Base-by-base conservation (phyloP, 2,888 invertebrate genomes). In the Drosophila testacea region DNA sequence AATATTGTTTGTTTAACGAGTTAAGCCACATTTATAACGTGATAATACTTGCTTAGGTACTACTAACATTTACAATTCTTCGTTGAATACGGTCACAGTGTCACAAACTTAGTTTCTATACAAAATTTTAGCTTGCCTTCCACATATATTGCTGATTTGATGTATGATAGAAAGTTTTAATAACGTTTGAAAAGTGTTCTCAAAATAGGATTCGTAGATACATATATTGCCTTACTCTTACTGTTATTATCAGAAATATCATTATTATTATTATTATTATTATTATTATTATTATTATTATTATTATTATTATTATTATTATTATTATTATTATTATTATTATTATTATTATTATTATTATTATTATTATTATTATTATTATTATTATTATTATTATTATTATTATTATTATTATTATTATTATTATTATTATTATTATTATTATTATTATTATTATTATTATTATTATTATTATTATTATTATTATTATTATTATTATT, bases 21-120 rank as follows among this genome's bases (percentile, higher is more conserved):
- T 68, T 57, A 57, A 64, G 75, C 79, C 75, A 75, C 75, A 75
- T 75, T 75, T 75, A 75, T 69, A 75, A 75, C 75, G 76, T 75
- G 79, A 79, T 79, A 69, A 75, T 75, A 79, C 75, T 75, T 79
- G 75, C 75, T 79, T 74, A 63, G 36, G 48, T 69, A 74, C 60
- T 63, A 64, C 69, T 69, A 75, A 79, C 75, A 74, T 79, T 75
- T 79, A 79, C 76, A 79, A 59, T 74, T 50, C 41, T 50, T 47
- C 47, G 51, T 61, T 73, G 73, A 48, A 51, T 52, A 44, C 65
- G 51, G 44, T 60, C 73, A 77, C 77, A 63, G 60, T 44, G 75
- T 74, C 74, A 41, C 79, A 60, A 48, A 50, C 51, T 73, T 60
- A 51, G 46, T 47, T 52, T 36, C 55, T 74, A 69, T 72, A 61